Evolutionary conservation across 37 sponge, comb jelly and placozoan species (phyloP).

Genomic region (Cladorhizidae sp.): DNA sequence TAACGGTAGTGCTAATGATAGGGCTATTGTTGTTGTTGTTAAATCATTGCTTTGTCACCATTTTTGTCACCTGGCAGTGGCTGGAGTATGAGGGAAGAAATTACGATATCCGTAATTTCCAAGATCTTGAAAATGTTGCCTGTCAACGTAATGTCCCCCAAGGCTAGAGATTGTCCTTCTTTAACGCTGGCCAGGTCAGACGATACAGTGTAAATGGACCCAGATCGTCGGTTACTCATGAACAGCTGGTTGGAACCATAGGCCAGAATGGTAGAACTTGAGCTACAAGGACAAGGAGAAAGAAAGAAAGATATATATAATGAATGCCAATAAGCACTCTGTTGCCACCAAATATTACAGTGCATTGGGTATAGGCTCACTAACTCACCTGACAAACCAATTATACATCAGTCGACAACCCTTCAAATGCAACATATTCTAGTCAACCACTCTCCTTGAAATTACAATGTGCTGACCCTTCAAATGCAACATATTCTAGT

Average conservation of each 20-base stretch:
- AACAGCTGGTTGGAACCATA: slow-evolving; percentile 35
- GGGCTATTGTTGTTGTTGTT: too few relatives aligned
- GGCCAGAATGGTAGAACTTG: slow-evolving; percentile 22
- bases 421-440: too few relatives aligned
- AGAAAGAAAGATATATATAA: neutral
- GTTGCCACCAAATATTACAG: too few relatives aligned
- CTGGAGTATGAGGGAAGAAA: neutral
- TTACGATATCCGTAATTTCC: slow-evolving; percentile 8
- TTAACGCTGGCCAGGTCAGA: slow-evolving; percentile 12
- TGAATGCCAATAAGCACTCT: too few relatives aligned
- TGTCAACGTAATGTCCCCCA: neutral
- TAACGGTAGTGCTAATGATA: too few relatives aligned
- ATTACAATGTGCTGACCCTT: too few relatives aligned
- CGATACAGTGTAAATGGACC: slow-evolving; percentile 6
- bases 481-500: too few relatives aligned
- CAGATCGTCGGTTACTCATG: neutral
- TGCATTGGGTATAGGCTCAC: too few relatives aligned
- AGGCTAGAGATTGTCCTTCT: neutral
- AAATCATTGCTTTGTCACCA: too few relatives aligned
- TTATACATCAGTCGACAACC: too few relatives aligned
- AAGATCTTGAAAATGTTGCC: neutral
- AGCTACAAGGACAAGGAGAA: slow-evolving; percentile 1
- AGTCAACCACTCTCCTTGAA: too few relatives aligned
- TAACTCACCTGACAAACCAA: too few relatives aligned
- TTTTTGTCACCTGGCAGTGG: slow-evolving; percentile 21